Conservation (phyloP, 1,140 invertebrate species). For the Eumaeus atala region DNA sequence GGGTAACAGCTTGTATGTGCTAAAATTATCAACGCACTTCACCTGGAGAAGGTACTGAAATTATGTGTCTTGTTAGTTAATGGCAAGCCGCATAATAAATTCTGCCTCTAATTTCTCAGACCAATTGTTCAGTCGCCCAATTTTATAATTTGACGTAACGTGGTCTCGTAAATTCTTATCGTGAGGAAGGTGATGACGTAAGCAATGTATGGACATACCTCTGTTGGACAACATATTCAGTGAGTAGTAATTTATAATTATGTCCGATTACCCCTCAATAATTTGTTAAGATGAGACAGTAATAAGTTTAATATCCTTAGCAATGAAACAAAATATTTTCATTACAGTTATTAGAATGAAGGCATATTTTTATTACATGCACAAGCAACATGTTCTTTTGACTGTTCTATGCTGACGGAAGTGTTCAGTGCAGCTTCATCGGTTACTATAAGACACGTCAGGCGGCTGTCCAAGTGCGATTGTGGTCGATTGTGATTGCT, state of each 20-base stretch:
- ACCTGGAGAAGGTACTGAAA: slow-evolving; percentile 4
- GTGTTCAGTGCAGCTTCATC: too few species aligned
- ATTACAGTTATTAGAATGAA: neutral
- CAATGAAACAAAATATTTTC: too few species aligned
- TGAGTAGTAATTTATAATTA: too few species aligned
- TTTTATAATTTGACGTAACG: slow-evolving; percentile 53
- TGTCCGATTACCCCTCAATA: too few species aligned
- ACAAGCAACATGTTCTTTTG: neutral
- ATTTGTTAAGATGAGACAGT: too few species aligned
- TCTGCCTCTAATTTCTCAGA: slow-evolving; percentile 35
- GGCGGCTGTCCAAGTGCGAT: too few species aligned
- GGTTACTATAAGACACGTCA: too few species aligned
- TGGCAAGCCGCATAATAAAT: slow-evolving; percentile 33
- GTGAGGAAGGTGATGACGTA: slow-evolving; percentile 24
- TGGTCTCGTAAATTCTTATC: slow-evolving; percentile 45
- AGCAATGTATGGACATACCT: slow-evolving; percentile 19
- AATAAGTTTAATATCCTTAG: too few species aligned
- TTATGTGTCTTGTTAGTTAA: slow-evolving; percentile 14
- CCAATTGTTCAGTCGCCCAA: slow-evolving; percentile 33
- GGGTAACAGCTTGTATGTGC: slow-evolving; percentile 5
- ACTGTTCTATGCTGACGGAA: too few species aligned
- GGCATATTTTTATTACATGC: slow-evolving; percentile 2
- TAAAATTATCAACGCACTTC: slow-evolving; percentile 12
- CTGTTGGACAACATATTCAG: neutral
- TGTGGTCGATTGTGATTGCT: too few species aligned